phyloP scores from a whole-genome alignment of 2,113 vertebrate genomes.

The Periophthalmodon schlosseri region DNA sequence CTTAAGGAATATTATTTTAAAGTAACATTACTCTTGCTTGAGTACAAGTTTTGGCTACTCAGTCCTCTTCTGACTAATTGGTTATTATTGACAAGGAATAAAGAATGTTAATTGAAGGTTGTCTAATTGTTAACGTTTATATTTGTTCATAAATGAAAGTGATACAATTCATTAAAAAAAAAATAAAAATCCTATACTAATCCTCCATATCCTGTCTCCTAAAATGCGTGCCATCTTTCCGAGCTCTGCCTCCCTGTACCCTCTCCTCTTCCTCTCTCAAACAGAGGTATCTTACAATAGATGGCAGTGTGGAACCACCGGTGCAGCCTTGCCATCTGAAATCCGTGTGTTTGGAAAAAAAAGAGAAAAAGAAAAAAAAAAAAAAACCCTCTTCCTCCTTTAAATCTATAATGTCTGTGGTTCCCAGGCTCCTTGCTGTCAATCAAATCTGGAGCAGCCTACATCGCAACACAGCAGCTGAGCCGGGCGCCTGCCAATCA shows the following conservation, averaged over 20 bases:
- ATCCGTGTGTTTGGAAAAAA: not conserved
- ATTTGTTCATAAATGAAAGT: too few relatives aligned
- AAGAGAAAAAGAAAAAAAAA: not conserved
- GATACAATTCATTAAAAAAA: too few relatives aligned
- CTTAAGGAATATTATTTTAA: too few relatives aligned
- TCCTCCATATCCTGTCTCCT: not conserved
- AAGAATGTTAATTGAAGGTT: too few relatives aligned
- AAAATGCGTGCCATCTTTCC: not conserved
- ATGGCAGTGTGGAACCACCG: constrained; percentile 64
- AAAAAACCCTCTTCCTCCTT: constrained; percentile 30
- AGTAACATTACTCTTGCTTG: too few relatives aligned
- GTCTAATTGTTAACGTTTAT: too few relatives aligned
- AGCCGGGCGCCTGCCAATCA: constrained; percentile 75
- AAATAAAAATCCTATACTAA: not conserved
- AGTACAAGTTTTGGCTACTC: too few relatives aligned
- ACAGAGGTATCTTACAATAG: constrained; percentile 48
- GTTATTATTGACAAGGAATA: too few relatives aligned
- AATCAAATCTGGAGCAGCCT: constrained; percentile 60
- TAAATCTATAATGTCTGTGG: constrained; percentile 54
- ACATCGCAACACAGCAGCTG: constrained; percentile 70
- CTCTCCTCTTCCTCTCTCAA: constrained; percentile 17
- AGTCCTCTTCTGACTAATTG: too few relatives aligned
- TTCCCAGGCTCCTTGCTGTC: constrained; percentile 68
- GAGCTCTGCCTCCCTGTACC: not conserved
- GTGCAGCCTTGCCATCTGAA: constrained; percentile 23